A percentile compares a stretch with the other conserved stretches of the same genome.
Evolutionary conservation across 2,113 vertebrate genomes (phyloP).

Genomic region (Lampris incognitus): DNA sequence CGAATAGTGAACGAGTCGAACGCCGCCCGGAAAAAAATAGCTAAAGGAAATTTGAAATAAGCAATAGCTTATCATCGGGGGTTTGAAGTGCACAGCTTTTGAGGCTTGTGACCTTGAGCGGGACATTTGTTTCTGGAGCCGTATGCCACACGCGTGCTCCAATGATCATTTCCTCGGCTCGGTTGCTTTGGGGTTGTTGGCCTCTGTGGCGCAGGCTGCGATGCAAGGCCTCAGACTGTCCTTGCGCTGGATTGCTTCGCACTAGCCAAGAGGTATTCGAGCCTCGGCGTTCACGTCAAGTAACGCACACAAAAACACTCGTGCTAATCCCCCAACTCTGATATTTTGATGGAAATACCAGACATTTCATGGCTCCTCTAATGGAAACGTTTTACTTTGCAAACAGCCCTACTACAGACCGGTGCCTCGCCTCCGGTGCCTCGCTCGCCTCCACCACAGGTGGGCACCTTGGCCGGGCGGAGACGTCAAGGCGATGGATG

Average conservation of each 20-base stretch:
- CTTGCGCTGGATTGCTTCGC: constrained; percentile 44
- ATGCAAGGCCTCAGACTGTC: constrained; percentile 65
- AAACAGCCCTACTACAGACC: constrained; percentile 47
- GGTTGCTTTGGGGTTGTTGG: constrained; percentile 44
- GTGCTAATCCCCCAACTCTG: constrained; percentile 48
- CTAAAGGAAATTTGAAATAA: constrained; percentile 34
- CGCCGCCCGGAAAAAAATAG: background rate
- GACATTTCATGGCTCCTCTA: constrained; percentile 54
- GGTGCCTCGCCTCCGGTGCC: constrained; percentile 35
- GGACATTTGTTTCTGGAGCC: constrained; percentile 42
- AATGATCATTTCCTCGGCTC: constrained; percentile 45
- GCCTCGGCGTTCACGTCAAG: constrained; percentile 68
- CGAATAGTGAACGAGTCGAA: constrained; percentile 19
- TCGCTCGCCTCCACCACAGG: constrained; percentile 44
- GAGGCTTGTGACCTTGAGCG: constrained; percentile 46
- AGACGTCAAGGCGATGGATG: constrained; percentile 58
- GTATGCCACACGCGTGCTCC: constrained; percentile 42
- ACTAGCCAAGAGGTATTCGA: constrained; percentile 53
- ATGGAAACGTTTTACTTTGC: constrained; percentile 50
- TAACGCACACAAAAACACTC: constrained; percentile 59
- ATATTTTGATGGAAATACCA: constrained; percentile 68
- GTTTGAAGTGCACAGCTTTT: constrained; percentile 40
- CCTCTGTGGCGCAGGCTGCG: constrained; percentile 46
- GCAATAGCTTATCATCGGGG: constrained; percentile 41
- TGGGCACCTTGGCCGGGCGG: constrained; percentile 55